A percentile compares a stretch with the other conserved stretches of the same genome.
These are phyloP conservation scores for Neoniphon sammara DNA, from an alignment of 2,797 vertebrate species.

Conservation along the genomic window DNA sequence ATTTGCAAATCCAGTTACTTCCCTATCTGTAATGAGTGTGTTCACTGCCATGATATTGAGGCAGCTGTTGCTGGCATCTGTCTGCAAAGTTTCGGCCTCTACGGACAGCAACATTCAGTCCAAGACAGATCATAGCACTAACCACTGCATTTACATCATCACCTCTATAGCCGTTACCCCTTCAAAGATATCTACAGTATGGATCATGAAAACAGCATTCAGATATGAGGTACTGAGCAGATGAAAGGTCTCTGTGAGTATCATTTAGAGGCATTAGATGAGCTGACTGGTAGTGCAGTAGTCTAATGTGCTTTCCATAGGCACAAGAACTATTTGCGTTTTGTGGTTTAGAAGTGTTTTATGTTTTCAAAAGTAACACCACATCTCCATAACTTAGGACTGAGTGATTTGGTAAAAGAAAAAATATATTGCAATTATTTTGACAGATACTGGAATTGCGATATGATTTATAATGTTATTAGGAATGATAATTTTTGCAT, in stretches of 20 bases:
- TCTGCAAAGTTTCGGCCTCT: slow-evolving; percentile 53
- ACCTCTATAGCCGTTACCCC: background rate
- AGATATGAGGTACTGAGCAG: background rate
- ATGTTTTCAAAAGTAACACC: too few species aligned
- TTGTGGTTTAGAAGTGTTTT: too few species aligned
- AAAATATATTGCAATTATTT: too few species aligned
- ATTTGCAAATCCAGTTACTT: slow-evolving; percentile 85
- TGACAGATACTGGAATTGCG: too few species aligned
- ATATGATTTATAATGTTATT: too few species aligned
- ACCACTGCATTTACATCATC: slow-evolving; percentile 10
- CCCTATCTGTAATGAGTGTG: slow-evolving; percentile 75
- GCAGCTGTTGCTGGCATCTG: slow-evolving; percentile 73
- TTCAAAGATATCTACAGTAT: slow-evolving; percentile 1
- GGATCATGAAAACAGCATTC: background rate
- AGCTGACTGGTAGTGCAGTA: background rate
- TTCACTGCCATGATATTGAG: slow-evolving; percentile 78
- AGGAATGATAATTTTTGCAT: too few species aligned
- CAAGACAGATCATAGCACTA: background rate
- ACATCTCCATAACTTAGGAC: too few species aligned
- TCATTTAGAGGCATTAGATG: background rate
- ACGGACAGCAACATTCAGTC: slow-evolving; percentile 15
- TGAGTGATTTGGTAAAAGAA: too few species aligned
- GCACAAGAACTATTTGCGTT: background rate
- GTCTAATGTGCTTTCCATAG: background rate
- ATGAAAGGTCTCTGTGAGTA: background rate